phyloP scores from a whole-genome alignment of 2,888 invertebrate genomes.

The Drosophila flavopinicola region DNA sequence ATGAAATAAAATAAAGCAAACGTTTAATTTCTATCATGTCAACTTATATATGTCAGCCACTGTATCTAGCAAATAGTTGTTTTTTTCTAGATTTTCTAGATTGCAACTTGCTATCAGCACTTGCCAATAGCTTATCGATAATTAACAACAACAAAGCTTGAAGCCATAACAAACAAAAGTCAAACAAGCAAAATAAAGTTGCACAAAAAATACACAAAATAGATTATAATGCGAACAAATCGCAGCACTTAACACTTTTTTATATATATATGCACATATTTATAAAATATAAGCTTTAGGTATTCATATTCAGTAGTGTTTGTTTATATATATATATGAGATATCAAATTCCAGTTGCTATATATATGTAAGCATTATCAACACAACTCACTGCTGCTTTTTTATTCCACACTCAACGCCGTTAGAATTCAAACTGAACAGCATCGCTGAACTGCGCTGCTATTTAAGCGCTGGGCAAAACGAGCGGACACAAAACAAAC shows the following conservation, averaged over 20 bases:
- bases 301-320: neutral
- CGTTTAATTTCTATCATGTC: too few relatives aligned
- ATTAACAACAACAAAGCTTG: constrained; percentile 7
- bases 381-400: constrained; percentile 47
- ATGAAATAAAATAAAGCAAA: too few relatives aligned
- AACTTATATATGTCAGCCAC: too few relatives aligned
- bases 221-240: constrained; percentile 5
- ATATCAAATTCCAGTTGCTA: neutral
- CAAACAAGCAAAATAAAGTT: neutral
- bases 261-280: neutral
- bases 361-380: neutral
- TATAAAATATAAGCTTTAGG: neutral
- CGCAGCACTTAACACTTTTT: constrained; percentile 1
- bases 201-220: neutral
- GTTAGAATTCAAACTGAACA: constrained; percentile 59
- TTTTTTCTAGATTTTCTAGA: constrained; percentile 6
- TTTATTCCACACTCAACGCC: constrained; percentile 39
- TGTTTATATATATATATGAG: neutral
- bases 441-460: constrained; percentile 21
- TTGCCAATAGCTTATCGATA: constrained; percentile 21
- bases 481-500: constrained; percentile 16
- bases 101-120: constrained; percentile 32
- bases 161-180: too few relatives aligned
- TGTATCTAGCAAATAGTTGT: constrained; percentile 9
- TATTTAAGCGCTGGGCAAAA: constrained; percentile 55